These are phyloP conservation scores for Aphelocoma coerulescens DNA, from an alignment of 2,113 vertebrate species.

Conservation along the genomic window DNA sequence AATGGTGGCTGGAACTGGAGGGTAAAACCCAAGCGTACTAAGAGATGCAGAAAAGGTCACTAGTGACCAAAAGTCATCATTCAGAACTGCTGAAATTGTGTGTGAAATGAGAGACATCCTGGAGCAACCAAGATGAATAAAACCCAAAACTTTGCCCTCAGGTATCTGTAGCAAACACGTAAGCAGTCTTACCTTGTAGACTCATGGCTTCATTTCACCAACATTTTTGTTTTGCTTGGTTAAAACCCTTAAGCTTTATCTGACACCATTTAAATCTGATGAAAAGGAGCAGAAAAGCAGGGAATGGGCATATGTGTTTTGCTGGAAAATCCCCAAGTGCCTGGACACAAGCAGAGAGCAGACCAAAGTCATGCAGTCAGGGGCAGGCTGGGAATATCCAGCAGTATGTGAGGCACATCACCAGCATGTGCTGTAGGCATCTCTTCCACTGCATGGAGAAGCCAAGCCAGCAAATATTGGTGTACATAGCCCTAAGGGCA, in stretches of 20 bases:
- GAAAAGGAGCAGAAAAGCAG: background rate
- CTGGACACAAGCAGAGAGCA: background rate
- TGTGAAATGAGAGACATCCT: background rate
- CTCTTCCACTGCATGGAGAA: background rate
- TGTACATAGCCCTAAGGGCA: background rate
- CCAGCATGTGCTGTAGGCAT: background rate
- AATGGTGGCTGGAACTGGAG: background rate
- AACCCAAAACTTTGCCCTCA: background rate
- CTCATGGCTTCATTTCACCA: background rate
- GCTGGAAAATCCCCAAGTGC: background rate
- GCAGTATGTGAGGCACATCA: background rate
- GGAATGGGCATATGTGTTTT: background rate
- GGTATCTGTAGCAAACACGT: background rate
- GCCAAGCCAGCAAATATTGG: background rate
- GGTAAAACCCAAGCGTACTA: background rate
- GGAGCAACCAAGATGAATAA: background rate
- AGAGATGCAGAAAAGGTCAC: background rate
- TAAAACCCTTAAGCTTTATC: conserved; percentile 4
- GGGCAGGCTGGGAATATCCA: background rate
- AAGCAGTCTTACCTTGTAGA: rapidly evolving
- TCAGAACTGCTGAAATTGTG: background rate
- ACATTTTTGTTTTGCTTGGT: background rate
- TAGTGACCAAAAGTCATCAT: background rate
- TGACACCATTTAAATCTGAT: background rate
- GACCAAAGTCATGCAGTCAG: background rate